phyloP scores from a whole-genome alignment of 1,140 invertebrate genomes.

The Cataglyphis hispanica region DNA sequence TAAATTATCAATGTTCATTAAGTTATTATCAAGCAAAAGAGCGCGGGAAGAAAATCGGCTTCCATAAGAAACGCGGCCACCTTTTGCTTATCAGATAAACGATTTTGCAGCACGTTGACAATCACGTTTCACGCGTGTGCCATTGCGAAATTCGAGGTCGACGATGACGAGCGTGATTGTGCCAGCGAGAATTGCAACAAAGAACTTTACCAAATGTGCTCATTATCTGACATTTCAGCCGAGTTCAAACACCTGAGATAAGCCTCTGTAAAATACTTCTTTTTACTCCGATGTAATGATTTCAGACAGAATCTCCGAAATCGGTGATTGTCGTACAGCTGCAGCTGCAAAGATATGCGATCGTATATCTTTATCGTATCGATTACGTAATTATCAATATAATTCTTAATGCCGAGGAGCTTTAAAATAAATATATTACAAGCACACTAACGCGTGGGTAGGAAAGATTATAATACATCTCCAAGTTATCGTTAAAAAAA shows the following conservation, averaged over 20 bases:
- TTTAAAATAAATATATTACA: background rate
- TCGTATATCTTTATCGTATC: background rate
- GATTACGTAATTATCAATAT: background rate
- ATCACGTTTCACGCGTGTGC: conserved; percentile 16
- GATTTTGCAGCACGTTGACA: conserved; percentile 18
- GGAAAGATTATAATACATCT: background rate
- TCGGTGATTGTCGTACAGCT: background rate
- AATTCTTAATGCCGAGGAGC: background rate
- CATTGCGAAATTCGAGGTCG: conserved; percentile 52
- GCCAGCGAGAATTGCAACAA: conserved; percentile 11
- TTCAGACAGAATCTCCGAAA: background rate
- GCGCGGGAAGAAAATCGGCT: background rate
- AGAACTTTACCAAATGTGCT: background rate
- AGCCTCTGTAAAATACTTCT: background rate
- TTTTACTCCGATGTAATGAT: background rate
- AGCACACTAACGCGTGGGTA: background rate
- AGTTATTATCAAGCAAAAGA: conserved; percentile 30
- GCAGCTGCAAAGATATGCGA: background rate
- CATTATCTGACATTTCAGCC: conserved; percentile 34
- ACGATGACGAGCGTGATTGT: conserved; percentile 26
- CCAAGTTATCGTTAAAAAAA: background rate
- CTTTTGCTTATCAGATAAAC: conserved; percentile 56
- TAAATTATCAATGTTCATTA: conserved; percentile 39
- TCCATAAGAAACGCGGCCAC: conserved; percentile 21
- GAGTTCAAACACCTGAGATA: conserved; percentile 54